These are phyloP conservation scores for Oligia strigilis DNA, from an alignment of 2,888 invertebrate genomes.

Conservation along the genomic window DNA sequence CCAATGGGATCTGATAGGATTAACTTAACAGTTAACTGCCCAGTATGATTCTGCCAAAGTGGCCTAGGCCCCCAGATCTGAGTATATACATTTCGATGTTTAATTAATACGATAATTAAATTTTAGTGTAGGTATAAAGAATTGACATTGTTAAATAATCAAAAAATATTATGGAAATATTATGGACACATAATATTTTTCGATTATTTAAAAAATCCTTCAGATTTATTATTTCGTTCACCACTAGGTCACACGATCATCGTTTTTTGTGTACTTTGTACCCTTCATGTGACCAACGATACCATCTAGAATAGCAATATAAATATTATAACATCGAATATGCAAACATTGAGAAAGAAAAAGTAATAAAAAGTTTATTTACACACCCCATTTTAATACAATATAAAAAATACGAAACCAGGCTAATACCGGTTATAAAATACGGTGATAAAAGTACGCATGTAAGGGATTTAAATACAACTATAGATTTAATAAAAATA, in stretches of 20 bases:
- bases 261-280: neutral
- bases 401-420: neutral
- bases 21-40: too few relatives aligned
- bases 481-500: conserved; percentile 10
- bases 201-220: neutral
- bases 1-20: too few relatives aligned
- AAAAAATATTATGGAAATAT: too few relatives aligned
- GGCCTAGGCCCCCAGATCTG: too few relatives aligned
- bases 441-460: neutral
- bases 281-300: neutral
- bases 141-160: neutral
- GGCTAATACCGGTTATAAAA: conserved; percentile 22
- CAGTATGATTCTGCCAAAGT: too few relatives aligned
- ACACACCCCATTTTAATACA: conserved; percentile 4
- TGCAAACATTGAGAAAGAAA: conserved; percentile 12
- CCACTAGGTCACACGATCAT: neutral
- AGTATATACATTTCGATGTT: too few relatives aligned
- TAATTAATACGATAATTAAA: neutral
- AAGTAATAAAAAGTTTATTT: conserved; percentile 37
- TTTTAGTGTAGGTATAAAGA: neutral
- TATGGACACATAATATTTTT: neutral
- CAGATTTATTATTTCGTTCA: neutral
- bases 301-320: neutral
- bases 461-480: neutral
- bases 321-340: conserved; percentile 14